Evolutionary conservation across 2,797 vertebrate species (phyloP).

Genomic region (Phoeniculus purpureus): DNA sequence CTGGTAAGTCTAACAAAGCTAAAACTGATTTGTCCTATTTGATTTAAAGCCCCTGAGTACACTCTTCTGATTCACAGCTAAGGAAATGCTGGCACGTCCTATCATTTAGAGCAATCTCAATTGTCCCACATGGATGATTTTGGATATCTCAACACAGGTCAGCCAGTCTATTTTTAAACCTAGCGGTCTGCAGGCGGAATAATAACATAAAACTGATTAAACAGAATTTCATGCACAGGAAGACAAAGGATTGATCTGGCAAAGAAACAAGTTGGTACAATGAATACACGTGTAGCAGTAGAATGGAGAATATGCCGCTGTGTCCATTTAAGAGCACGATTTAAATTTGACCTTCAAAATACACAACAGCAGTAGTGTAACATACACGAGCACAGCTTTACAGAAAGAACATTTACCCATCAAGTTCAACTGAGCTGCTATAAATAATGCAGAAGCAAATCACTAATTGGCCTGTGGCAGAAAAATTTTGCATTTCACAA

Average conservation of each 20-base stretch:
- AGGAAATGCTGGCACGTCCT: neutral
- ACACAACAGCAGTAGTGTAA: neutral
- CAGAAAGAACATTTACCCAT: neutral
- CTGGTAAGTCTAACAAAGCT: neutral
- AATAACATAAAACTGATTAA: neutral
- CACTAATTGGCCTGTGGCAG: slow-evolving; percentile 39
- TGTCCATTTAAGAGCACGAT: neutral
- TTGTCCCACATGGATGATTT: neutral
- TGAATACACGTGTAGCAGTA: neutral
- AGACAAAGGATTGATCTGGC: neutral
- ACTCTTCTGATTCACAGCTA: neutral
- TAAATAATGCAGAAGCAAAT: slow-evolving; percentile 46
- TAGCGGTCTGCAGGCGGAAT: slow-evolving; percentile 9
- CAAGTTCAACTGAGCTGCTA: slow-evolving; percentile 16
- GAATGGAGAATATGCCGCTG: neutral
- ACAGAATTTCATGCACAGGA: neutral
- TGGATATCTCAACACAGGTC: neutral
- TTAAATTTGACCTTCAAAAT: neutral
- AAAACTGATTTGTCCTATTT: neutral
- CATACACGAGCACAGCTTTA: neutral
- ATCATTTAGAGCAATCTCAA: neutral
- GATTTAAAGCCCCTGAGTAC: neutral
- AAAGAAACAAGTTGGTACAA: neutral
- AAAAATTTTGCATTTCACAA: slow-evolving; percentile 36
- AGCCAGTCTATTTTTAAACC: slow-evolving; percentile 22